phyloP scores from a whole-genome alignment of 2,113 vertebrate species.

The Menura novaehollandiae region DNA sequence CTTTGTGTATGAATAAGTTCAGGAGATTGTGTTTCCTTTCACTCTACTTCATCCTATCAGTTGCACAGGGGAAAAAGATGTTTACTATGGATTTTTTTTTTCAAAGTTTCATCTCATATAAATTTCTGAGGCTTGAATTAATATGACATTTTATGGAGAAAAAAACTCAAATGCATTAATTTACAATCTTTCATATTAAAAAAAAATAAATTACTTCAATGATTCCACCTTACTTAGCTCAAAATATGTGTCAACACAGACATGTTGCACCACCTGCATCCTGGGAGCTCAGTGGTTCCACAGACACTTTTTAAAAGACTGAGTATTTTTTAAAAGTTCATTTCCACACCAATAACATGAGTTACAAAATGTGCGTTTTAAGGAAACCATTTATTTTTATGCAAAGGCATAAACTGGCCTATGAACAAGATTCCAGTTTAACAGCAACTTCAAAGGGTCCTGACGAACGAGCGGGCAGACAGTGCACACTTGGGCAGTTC shows the following conservation, averaged over 20 bases:
- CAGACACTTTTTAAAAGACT: background rate
- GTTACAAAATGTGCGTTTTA: constrained; percentile 22
- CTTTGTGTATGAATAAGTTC: background rate
- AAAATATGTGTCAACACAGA: background rate
- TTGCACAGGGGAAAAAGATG: background rate
- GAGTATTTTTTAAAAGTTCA: background rate
- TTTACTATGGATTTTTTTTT: background rate
- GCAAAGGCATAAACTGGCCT: constrained; percentile 3
- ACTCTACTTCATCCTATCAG: background rate
- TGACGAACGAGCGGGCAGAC: constrained; percentile 5
- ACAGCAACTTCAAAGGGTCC: constrained; percentile 28
- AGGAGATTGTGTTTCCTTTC: background rate
- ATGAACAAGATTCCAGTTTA: constrained; percentile 18
- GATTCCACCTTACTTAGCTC: background rate
- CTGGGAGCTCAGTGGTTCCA: background rate
- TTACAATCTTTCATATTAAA: background rate
- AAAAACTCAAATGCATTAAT: background rate
- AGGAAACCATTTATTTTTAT: constrained; percentile 36
- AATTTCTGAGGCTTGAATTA: background rate
- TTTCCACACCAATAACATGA: background rate
- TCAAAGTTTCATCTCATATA: background rate
- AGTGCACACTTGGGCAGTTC: background rate
- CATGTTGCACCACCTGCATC: background rate
- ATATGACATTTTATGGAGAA: background rate
- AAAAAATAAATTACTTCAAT: background rate